These are phyloP conservation scores for Ianthella basta DNA, from an alignment of 37 sponge, comb jelly and placozoan genomes.

Conservation along the genomic window DNA sequence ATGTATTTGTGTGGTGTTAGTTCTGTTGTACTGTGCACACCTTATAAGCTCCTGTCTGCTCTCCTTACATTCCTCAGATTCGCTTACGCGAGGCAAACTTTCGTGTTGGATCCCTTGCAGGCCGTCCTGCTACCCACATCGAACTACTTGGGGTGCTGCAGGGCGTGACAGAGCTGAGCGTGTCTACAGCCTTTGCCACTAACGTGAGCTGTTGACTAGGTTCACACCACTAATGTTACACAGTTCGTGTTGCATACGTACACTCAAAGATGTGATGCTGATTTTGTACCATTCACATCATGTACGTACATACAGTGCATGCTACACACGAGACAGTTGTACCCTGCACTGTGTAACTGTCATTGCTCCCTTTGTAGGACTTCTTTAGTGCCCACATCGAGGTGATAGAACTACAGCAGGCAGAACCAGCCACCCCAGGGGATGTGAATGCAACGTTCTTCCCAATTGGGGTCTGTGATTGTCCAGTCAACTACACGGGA, in stretches of 20 bases:
- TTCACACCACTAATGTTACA: no score
- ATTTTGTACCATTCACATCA: slow-evolving; percentile 32
- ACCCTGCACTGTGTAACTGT: no score
- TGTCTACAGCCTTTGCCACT: slow-evolving; percentile 44
- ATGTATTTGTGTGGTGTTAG: no score
- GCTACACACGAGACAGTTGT: not conserved
- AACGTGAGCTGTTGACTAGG: not conserved
- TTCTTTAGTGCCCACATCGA: not conserved
- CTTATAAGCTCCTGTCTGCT: no score
- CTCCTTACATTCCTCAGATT: no score
- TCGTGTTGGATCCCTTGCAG: slow-evolving; percentile 23
- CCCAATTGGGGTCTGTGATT: slow-evolving; percentile 49
- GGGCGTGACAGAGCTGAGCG: slow-evolving; percentile 57
- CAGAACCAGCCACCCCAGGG: not conserved
- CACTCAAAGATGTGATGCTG: not conserved
- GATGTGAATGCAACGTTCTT: not conserved
- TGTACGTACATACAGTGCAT: slow-evolving; percentile 1
- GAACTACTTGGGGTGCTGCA: slow-evolving; percentile 57
- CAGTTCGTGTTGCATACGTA: not conserved
- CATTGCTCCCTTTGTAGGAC: slow-evolving; percentile 12
- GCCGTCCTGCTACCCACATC: slow-evolving; percentile 29
- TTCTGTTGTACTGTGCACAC: no score
- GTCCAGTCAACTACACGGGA: slow-evolving; percentile 51
- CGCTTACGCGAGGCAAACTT: no score
- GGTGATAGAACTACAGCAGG: not conserved